Base-by-base conservation (phyloP, 2,888 invertebrate genomes). In the Brenthis hecate region DNA sequence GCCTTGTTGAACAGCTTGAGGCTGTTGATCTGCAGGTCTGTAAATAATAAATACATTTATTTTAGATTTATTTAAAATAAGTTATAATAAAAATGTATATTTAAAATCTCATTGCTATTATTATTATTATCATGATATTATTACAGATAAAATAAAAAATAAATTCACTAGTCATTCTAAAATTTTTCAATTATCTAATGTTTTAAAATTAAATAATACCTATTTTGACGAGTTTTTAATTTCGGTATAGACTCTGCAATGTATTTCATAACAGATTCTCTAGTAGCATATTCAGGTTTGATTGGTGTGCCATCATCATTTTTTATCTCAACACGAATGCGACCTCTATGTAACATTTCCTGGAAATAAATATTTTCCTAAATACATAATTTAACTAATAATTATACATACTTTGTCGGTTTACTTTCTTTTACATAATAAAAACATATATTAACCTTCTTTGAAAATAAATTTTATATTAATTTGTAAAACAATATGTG, bases 311-410 rank as follows among this genome's bases (percentile, higher is more conserved):
- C 98, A 87, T 98, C 97, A 82, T 98, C 98, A 85, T 98, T 96
- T 83, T 96, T 97, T 71, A 99, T 88, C 83, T 99, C 99, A 0
- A 99, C 96, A 66, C 99, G 94, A 73, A 99, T 96, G 69, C 99
- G 94, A 1, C 99, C 99, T 75, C 97, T 94, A 80, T 94, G 95
- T 57, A 96, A 89, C 71, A 96, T 92, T 90, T 99, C 99, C 94
- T 94, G 76, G 57, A 66, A 66, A 50, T 58, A 36, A 13, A 55
- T 28, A 57, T 36, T 62, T 56, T 67, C 28, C 19, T 36, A 55
- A 48, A 43, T 43, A 43, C 3, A 43, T 43, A 43, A 43, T 43
- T 43, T 43, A 43, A 43, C 36, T 8, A 11, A 43, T 43, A 43
- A 8, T 11, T 11, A 11, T 11, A 11, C 8, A 43, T 43, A 43